These are phyloP conservation scores for Dermolepida albohirtum DNA, from an alignment of 2,888 invertebrate genomes.

Conservation along the genomic window DNA sequence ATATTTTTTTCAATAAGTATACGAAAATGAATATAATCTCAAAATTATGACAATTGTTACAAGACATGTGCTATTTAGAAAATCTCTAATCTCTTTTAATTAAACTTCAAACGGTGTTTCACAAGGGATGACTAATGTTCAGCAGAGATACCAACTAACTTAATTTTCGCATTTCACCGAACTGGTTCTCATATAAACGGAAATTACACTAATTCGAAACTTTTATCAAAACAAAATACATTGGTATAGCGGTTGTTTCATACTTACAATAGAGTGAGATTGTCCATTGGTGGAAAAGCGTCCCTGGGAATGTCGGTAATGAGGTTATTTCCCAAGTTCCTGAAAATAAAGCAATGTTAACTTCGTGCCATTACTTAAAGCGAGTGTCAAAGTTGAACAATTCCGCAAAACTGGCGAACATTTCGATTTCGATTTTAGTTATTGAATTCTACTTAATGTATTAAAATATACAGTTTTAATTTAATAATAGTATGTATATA, in stretches of 20 bases:
- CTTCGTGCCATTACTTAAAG: slow-evolving; percentile 28
- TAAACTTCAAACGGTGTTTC: neutral
- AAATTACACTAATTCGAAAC: slow-evolving; percentile 32
- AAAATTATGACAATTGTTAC: too few species aligned
- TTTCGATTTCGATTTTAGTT: slow-evolving; percentile 25
- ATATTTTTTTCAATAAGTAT: too few species aligned
- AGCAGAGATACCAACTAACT: neutral
- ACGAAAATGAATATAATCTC: too few species aligned
- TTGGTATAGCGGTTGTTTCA: slow-evolving; percentile 1
- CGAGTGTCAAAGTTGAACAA: slow-evolving; percentile 8
- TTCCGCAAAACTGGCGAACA: slow-evolving; percentile 9
- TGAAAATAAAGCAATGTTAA: slow-evolving; percentile 63
- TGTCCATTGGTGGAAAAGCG: slow-evolving; percentile 78
- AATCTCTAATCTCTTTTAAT: neutral
- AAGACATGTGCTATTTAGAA: too few species aligned
- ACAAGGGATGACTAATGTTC: slow-evolving; percentile 16
- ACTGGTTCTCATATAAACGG: slow-evolving; percentile 16
- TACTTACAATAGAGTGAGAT: slow-evolving; percentile 86
- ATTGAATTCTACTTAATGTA: slow-evolving; percentile 13
- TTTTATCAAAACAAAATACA: slow-evolving; percentile 25
- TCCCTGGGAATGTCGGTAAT: slow-evolving; percentile 75
- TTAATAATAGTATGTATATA: too few species aligned
- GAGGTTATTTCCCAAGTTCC: slow-evolving; percentile 82
- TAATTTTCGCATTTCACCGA: slow-evolving; percentile 14
- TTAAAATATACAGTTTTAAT: neutral